Base-by-base conservation (phyloP, 2,113 vertebrate genomes). In the Regulus satrapa region DNA sequence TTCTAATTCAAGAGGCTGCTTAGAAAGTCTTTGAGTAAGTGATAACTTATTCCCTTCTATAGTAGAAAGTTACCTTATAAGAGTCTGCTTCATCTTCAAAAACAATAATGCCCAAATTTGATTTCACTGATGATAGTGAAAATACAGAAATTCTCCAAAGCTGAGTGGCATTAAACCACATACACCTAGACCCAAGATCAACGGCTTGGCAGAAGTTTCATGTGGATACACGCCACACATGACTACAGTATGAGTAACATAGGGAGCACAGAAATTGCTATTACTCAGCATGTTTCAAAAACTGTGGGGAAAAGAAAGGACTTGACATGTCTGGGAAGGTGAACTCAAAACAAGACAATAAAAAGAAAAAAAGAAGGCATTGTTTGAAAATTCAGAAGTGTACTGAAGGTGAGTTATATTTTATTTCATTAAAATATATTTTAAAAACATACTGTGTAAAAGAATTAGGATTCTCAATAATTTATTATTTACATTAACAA, bases 361-460 rank as follows among this genome's bases (percentile, higher is more conserved):
- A n/a, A n/a, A 54, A 61, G 75, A 28, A 28, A n/a, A 28, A n/a
- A 19, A 51, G 9, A 75, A 62, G 55, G 23, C 10, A 15, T 23
- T 59, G n/a, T 45, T 84, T 88, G 36, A 94, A 74, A 76, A 10
- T 59, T 38, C 73, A 94, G 83, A 79, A 45, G 32, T 54, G 55
- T 72, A 78, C 31, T 86, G 91, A 96, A 95, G 92, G 55, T 82
- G 94, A 97, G 95, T 95, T 97, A 96, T 85, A 95, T 94, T 98
- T 98, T 88, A 98, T 98, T 98, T 97, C 95, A 97, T 98, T 98
- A 98, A 98, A 98, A 98, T 98, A 98, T 97, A 98, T 97, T 98
- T 94, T 96, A 86, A 97, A 96, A 98, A 97, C 97, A 97, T 97
- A 97, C 74, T 93, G 92, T 98, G 97, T 98, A 97, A 98, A 98